Evolutionary conservation across 2,888 invertebrate species (phyloP).

Genomic region (Tetragonula carbonaria): DNA sequence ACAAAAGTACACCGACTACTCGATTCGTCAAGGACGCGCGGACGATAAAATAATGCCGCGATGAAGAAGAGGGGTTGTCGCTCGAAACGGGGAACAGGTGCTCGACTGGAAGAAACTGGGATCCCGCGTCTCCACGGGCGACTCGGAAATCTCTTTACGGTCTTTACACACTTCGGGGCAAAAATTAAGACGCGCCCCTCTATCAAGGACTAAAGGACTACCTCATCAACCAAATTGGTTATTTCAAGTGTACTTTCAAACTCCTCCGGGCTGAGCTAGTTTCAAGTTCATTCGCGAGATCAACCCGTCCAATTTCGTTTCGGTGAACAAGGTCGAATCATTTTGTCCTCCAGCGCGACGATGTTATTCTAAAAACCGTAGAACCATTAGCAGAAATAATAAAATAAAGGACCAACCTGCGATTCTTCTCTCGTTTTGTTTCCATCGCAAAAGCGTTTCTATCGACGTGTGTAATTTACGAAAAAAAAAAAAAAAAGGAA

Average conservation of each 20-base stretch:
- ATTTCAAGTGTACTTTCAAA: slow-evolving; percentile 1
- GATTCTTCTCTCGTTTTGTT: too few relatives aligned
- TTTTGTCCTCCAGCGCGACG: not conserved
- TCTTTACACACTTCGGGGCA: not conserved
- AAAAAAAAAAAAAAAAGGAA: too few relatives aligned
- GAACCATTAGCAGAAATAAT: too few relatives aligned
- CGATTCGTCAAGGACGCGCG: not conserved
- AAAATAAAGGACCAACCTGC: too few relatives aligned
- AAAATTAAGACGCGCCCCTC: not conserved
- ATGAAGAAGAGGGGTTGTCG: not conserved
- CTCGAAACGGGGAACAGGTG: not conserved
- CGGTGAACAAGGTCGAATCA: not conserved
- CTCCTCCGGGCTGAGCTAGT: not conserved
- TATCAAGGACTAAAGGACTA: not conserved
- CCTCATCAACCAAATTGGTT: not conserved
- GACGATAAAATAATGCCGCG: not conserved
- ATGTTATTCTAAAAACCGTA: not conserved
- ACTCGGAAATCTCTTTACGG: not conserved
- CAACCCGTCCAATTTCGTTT: not conserved
- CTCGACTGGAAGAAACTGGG: not conserved
- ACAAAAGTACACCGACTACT: not conserved
- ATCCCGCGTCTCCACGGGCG: not conserved
- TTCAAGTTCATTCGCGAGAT: not conserved
- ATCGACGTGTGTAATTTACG: too few relatives aligned
- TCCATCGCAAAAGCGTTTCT: too few relatives aligned